phyloP scores from a whole-genome alignment of 2,113 vertebrate genomes.

The Xyrauchen texanus region DNA sequence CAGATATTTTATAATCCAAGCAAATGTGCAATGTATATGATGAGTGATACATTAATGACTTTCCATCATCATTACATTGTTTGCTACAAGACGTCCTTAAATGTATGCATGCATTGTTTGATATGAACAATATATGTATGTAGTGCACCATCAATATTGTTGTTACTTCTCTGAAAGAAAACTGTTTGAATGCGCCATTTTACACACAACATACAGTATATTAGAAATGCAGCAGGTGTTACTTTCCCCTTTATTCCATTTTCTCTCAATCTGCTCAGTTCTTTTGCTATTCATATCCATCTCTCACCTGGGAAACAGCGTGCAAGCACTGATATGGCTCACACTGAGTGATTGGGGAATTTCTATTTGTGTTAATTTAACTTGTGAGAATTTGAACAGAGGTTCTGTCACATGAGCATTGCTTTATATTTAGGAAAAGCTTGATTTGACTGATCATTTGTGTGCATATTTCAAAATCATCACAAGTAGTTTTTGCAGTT shows the following conservation, averaged over 20 bases:
- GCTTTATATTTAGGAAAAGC: constrained; percentile 51
- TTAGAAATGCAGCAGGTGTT: neutral
- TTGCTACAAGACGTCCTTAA: no score
- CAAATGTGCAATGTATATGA: no score
- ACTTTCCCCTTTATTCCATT: constrained; percentile 36
- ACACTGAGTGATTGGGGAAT: constrained; percentile 85
- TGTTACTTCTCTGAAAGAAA: constrained; percentile 8
- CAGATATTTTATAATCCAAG: no score
- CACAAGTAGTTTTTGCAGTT: neutral
- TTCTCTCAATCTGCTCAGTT: constrained; percentile 75
- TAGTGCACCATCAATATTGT: neutral
- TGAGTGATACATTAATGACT: no score
- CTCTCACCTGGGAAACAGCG: constrained; percentile 82
- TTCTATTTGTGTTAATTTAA: constrained; percentile 82
- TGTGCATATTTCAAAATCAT: neutral
- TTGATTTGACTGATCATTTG: neutral
- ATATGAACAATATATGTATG: neutral
- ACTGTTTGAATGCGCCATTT: constrained; percentile 7
- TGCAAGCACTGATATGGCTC: constrained; percentile 91
- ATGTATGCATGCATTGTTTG: neutral
- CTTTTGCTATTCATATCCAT: constrained; percentile 82
- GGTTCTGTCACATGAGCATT: constrained; percentile 79
- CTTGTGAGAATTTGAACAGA: constrained; percentile 75
- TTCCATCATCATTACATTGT: no score
- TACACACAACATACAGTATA: constrained; percentile 20